Base-by-base conservation (phyloP, 1,140 invertebrate species). In the Pseudomyrmex flavicornis region DNA sequence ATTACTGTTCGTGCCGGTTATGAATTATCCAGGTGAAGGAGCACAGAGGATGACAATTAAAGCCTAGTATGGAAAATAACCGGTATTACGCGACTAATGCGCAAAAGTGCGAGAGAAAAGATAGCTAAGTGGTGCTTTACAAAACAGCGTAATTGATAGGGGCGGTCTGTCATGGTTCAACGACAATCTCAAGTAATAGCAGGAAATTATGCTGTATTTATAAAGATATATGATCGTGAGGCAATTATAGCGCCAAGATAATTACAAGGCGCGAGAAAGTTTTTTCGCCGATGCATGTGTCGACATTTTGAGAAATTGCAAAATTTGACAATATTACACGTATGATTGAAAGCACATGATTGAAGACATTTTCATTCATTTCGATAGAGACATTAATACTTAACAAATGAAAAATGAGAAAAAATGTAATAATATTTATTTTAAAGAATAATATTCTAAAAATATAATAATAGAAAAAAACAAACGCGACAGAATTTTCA, bases 21-120 rank as follows among this genome's bases (percentile, higher is more conserved):
- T 79, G 76, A 80, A 80, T 80, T 80, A 80, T 70, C 44, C 68
- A 26, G 7, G 10, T 48, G 54, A 79, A 26, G 76, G 65, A 61
- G 66, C 66, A 80, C 44, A 20, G 54, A 48, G 66, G 66, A 80
- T 70, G 66, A 80, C 76, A 80, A 80, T 80, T 80, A 80, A 80
- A 80, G 44, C 56, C 54, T 46, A 70, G 76, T 35, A 50, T 48
- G 66, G 76, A 80, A 70, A 80, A 80, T 80, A 80, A 80, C 76
- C 54, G 54, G 54, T 80, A 80, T 72, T 80, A 80, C 66, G 54
- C 54, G 54, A 65, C 59, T 79, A 80, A 72, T 70, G 66, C 54
- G 66, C 44, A 59, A 80, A 70, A 80, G 65, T 48, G 54, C 52
- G 15, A 79, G 76, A 50, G 56, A 70, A 69, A 79, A 70, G 65